Conservation (phyloP, 2,113 vertebrate genomes). For the Charina bottae region DNA sequence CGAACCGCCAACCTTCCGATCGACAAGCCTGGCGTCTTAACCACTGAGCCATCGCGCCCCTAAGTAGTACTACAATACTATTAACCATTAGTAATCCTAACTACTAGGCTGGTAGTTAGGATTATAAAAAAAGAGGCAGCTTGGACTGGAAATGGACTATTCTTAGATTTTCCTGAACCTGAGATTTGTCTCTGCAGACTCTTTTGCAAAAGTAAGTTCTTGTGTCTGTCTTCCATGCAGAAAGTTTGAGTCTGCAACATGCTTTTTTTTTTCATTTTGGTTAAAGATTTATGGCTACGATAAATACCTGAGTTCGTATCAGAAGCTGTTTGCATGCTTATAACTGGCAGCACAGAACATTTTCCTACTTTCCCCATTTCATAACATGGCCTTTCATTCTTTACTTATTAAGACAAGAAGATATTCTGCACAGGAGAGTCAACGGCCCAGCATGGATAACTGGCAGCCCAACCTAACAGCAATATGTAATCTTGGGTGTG, state of each 20-base stretch:
- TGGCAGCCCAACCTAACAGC: background rate
- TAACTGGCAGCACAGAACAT: background rate
- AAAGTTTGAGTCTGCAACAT: background rate
- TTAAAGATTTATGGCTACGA: background rate
- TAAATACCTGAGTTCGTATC: background rate
- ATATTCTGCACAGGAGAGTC: background rate
- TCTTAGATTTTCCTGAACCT: background rate
- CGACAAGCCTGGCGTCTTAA: too few relatives aligned
- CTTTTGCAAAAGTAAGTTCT: background rate
- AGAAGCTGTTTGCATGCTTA: background rate
- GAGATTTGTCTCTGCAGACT: background rate
- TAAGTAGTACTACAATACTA: background rate
- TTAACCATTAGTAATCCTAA: background rate
- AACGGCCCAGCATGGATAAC: background rate
- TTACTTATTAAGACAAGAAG: background rate
- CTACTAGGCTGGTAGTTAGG: background rate
- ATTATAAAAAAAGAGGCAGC: background rate
- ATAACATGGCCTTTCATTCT: background rate
- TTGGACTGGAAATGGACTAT: background rate
- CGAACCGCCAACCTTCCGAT: too few relatives aligned
- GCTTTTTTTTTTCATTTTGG: background rate
- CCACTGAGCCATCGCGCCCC: too few relatives aligned
- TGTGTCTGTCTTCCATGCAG: background rate
- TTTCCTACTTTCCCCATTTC: background rate
- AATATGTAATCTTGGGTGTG: background rate